Base-by-base conservation (phyloP, 2,113 vertebrate genomes). In the Chaenogobius annularis region DNA sequence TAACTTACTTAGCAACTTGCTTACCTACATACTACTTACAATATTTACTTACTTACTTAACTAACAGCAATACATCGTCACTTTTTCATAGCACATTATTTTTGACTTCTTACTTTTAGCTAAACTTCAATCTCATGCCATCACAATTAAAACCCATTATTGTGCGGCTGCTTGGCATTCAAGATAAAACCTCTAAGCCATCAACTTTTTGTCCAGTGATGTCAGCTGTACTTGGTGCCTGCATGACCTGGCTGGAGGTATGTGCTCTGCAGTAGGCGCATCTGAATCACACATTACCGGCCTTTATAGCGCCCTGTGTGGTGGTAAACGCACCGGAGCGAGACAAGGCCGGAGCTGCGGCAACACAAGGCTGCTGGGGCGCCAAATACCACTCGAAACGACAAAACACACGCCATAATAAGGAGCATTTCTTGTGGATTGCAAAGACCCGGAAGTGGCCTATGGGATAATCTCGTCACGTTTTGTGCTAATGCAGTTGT, bases 331-430 rank as follows among this genome's bases (percentile, higher is more conserved):
- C 73, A 61, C 72, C 66, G 31, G 59, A 70, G 20, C 22, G 68
- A 26, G 83, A 48, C 91, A 90, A 86, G 91, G 74, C 85, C 31
- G 73, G 74, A 64, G 54, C 76, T 12, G 37, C 78, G 72, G 56
- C 73, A 77, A 9, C 22, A 43, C 73, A 75, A 65, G 64, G 56
- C 37, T n/a, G 19, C 56, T 26, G 56, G 50, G 50, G 50, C 19
- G 66, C 46, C 19, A 19, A 5, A 44, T 58, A 75, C 17, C 67
- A 73, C 69, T n/a, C n/a, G n/a, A n/a, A n/a, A n/a, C n/a, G n/a
- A n/a, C n/a, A n/a, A n/a, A n/a, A n/a, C n/a, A n/a, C n/a, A n/a
- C n/a, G n/a, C 26, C 26, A 31, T 31, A 31, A 31, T 31, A 31
- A 31, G 3, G 14, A 23, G 8, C 59, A 13, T 26, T 12, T 63